Evolutionary conservation across 2,888 invertebrate genomes (phyloP).

Genomic region (Dexiosoma caninum): DNA sequence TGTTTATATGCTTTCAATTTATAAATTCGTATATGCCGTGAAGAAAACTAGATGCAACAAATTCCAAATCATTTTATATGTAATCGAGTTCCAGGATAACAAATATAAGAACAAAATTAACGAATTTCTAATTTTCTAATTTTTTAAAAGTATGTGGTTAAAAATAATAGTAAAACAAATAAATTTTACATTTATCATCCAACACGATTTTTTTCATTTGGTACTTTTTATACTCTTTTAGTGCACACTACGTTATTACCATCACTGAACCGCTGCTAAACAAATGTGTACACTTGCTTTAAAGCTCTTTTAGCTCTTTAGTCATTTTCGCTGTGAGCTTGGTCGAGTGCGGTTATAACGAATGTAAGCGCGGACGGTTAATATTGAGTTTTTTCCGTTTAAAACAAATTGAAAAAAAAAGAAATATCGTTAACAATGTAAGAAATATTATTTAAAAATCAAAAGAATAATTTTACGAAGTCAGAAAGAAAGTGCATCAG

Average conservation of each 20-base stretch:
- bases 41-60: no score
- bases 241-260: background rate
- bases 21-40: no score
- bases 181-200: no score
- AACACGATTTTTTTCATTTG: no score
- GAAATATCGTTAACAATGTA: conserved; percentile 39
- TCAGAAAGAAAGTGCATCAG: conserved; percentile 1
- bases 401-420: conserved; percentile 26
- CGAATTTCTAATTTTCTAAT: no score
- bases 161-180: no score
- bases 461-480: background rate
- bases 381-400: background rate
- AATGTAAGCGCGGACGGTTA: conserved; percentile 26
- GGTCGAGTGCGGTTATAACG: conserved; percentile 65
- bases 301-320: conserved; percentile 64
- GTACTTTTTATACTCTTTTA: background rate
- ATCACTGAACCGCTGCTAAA: conserved; percentile 12
- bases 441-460: conserved; percentile 22
- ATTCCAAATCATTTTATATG: no score
- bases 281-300: conserved; percentile 65
- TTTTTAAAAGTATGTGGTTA: no score
- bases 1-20: no score
- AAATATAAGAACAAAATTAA: no score
- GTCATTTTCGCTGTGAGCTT: conserved; percentile 70
- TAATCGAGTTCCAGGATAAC: no score